Conservation (phyloP, 2,797 vertebrate species). For the Melanotaenia boesemani region DNA sequence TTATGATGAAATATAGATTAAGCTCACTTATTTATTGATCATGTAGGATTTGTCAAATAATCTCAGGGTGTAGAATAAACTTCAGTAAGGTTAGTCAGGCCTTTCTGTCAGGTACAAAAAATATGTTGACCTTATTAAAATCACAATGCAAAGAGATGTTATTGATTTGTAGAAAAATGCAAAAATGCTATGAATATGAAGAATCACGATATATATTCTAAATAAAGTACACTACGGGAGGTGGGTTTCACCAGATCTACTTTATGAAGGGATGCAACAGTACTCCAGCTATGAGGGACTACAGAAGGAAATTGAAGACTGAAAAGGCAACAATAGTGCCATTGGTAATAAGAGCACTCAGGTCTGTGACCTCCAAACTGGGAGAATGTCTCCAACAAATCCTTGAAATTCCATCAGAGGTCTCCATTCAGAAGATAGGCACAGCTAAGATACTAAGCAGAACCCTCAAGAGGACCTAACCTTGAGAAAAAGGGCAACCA, state of each 20-base stretch:
- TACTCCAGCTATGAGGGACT: no score
- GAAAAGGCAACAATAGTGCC: no score
- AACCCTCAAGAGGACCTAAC: no score
- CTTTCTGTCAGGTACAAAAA: slow-evolving; percentile 18
- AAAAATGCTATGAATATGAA: background rate
- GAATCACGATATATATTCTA: background rate
- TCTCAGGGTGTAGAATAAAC: slow-evolving; percentile 55
- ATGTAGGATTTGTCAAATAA: slow-evolving; percentile 1
- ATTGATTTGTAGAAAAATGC: background rate
- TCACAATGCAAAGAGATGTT: slow-evolving; percentile 1
- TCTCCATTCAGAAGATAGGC: no score
- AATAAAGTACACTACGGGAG: background rate
- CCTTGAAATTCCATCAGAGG: no score
- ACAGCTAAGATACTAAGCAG: background rate
- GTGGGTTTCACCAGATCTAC: background rate
- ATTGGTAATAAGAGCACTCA: no score
- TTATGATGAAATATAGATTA: background rate
- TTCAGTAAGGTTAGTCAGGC: background rate
- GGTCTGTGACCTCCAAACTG: no score
- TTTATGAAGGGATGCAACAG: no score
- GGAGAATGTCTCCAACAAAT: no score
- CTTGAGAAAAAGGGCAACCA: no score
- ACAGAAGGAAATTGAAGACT: no score
- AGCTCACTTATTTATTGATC: background rate
- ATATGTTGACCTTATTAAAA: slow-evolving; percentile 11